Conservation (phyloP, 2,113 vertebrate genomes). For the Dinomys branickii region DNA sequence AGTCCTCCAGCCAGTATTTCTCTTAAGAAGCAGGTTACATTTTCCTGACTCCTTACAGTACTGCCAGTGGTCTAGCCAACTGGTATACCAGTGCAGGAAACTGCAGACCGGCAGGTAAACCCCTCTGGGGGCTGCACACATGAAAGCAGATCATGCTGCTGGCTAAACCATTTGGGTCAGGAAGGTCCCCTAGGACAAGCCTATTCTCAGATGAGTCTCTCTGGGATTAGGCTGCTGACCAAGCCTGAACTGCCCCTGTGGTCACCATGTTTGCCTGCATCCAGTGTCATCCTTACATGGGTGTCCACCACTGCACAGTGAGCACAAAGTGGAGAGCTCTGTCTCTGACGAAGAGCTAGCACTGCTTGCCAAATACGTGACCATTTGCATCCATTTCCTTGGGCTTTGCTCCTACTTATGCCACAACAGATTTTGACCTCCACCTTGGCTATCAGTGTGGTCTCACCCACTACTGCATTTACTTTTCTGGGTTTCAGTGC, state of each 20-base stretch:
- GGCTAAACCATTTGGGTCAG: neutral
- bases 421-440: fast-evolving
- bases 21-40: neutral
- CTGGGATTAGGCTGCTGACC: neutral
- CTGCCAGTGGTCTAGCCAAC: neutral
- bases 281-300: neutral
- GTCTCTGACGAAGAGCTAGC: neutral
- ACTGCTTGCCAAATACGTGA: neutral
- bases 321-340: no score
- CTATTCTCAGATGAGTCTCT: neutral
- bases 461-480: neutral
- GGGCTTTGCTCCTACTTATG: neutral
- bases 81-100: neutral
- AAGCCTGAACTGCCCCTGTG: no score
- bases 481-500: no score
- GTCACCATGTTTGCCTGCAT: neutral
- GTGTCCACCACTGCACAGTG: neutral
- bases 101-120: neutral
- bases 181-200: neutral
- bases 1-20: neutral
- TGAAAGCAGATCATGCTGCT: neutral
- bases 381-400: neutral
- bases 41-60: neutral
- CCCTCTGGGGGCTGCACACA: neutral
- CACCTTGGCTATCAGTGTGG: no score